Evolutionary conservation across 2,888 invertebrate genomes (phyloP), one percentile per base, ranked within the genome.

Genomic region (Auanema sp.): DNA sequence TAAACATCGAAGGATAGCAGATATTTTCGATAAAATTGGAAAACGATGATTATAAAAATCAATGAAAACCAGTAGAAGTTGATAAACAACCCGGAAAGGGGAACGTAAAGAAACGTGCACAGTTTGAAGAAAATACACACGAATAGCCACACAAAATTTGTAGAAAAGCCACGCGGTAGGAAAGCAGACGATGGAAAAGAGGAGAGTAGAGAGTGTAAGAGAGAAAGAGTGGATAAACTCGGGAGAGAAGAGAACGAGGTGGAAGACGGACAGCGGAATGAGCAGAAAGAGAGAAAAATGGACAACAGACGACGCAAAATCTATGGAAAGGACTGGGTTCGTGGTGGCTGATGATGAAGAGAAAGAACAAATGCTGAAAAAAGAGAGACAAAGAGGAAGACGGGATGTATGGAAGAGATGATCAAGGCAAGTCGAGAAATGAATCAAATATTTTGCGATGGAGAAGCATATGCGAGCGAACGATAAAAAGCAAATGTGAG

Each of bases 201-300:
- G 10, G 21, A 18, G 21, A 16, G 55, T 14, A 23, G 33, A n/a
- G 59, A 40, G 60, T 18, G 56, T 25, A 24, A 16, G 57, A 56
- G 25, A 42, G 62, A 58, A 51, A 40, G 56, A 25, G 42, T 11
- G 33, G 18, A 18, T 14, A 25, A 40, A 33, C 23, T 23, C 16
- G 49, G 50, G 24, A 21, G 40, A 24, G 53, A 33, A 43, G 52
- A 60, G 44, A 43, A 43, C 18, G 55, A 51, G 58, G 51, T 41
- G 23, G 25, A 52, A 33, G 33, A 50, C 18, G 60, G 14, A 16
- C 14, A 25, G 44, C 21, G 11, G 21, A 25, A 57, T 14, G 24
- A 18, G 16, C 24, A 25, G 24, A 16, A 53, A 33, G 53, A 25
- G 40, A 53, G 53, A 25, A 25, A 14, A 16, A 50, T 24, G 33